These are phyloP conservation scores for Aphaenogaster rudis DNA, from an alignment of 1,140 invertebrate genomes.

Conservation along the genomic window DNA sequence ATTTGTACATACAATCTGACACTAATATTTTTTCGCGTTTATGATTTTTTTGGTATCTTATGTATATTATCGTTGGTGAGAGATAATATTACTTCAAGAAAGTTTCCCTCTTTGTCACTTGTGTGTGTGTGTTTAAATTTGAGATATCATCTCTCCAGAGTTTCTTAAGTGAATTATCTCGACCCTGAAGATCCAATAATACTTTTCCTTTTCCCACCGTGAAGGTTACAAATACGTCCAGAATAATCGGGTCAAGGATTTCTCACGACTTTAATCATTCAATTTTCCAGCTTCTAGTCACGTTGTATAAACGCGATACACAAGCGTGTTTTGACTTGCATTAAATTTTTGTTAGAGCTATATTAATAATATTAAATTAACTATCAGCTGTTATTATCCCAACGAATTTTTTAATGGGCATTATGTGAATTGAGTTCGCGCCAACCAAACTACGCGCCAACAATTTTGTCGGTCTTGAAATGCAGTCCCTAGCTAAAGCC, in stretches of 20 bases:
- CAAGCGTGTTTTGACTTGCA: background rate
- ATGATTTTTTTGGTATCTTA: background rate
- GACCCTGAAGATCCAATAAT: slow-evolving; percentile 37
- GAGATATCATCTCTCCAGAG: background rate
- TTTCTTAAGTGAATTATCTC: slow-evolving; percentile 32
- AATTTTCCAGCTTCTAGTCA: slow-evolving; percentile 3
- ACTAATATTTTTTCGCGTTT: background rate
- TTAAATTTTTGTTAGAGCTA: slow-evolving; percentile 25
- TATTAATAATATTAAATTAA: slow-evolving; percentile 15
- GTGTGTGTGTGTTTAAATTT: background rate
- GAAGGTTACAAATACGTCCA: background rate
- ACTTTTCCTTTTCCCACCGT: slow-evolving; percentile 26
- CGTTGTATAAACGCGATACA: background rate
- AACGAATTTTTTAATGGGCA: background rate
- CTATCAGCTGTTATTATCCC: background rate
- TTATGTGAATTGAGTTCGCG: background rate
- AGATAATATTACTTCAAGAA: slow-evolving; percentile 14
- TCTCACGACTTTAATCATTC: slow-evolving; percentile 43
- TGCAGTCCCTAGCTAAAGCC: too few species aligned
- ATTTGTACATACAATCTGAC: background rate
- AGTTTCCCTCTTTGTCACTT: background rate
- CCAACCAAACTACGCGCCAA: too few species aligned
- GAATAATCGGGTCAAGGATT: slow-evolving; percentile 31
- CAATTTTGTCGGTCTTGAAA: too few species aligned
- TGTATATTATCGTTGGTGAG: background rate